Conservation (phyloP, 2,888 invertebrate genomes). For the Chrysotoxum bicinctum region DNA sequence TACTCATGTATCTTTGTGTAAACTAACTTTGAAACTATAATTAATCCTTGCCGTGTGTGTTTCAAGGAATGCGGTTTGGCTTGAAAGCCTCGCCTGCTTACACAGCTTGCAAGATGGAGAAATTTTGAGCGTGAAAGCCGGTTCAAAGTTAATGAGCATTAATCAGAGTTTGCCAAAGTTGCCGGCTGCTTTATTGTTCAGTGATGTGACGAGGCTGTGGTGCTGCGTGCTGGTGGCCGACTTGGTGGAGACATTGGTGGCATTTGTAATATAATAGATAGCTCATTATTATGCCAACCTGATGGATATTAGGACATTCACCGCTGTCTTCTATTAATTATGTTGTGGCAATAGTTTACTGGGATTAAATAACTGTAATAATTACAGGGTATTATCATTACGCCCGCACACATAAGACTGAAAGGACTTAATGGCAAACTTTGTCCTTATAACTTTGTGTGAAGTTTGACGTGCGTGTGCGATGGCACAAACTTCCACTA, state of each 20-base stretch:
- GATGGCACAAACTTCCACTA: background rate
- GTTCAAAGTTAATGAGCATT: conserved; percentile 67
- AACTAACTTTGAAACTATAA: conserved; percentile 46
- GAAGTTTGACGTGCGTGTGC: background rate
- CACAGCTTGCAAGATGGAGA: conserved; percentile 5
- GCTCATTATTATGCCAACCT: conserved; percentile 57
- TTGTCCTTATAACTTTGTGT: conserved; percentile 22
- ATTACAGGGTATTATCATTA: conserved; percentile 58
- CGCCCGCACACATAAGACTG: background rate
- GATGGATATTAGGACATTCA: conserved; percentile 64
- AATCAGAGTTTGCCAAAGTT: conserved; percentile 64
- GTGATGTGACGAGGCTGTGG: background rate
- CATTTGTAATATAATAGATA: conserved; percentile 42
- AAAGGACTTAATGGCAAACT: conserved; percentile 35
- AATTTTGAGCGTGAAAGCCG: conserved; percentile 32
- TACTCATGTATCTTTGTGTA: background rate
- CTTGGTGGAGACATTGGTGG: background rate
- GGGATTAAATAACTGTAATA: conserved; percentile 68
- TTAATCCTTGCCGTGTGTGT: conserved; percentile 49
- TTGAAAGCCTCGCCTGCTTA: conserved; percentile 7
- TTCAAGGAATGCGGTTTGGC: conserved; percentile 41
- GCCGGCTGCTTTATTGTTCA: conserved; percentile 19
- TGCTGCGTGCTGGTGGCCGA: background rate
- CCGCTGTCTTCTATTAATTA: conserved; percentile 65
- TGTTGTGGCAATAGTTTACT: conserved; percentile 67